Evolutionary conservation across 2,113 vertebrate species (phyloP).

Genomic region (Nansenia antarctica): DNA sequence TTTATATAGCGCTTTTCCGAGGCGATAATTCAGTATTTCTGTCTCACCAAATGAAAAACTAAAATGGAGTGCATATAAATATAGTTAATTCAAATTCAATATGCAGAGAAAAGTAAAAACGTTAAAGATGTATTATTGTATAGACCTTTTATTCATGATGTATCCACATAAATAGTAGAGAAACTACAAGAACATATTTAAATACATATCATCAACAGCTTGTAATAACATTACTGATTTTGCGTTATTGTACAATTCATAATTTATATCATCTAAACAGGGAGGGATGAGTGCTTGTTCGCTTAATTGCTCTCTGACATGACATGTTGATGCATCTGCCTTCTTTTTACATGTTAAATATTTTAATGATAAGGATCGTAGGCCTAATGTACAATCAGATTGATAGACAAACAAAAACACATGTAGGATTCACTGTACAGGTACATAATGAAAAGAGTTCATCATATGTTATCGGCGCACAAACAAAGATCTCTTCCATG

Average conservation of each 20-base stretch:
- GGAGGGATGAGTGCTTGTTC: slow-evolving; percentile 80
- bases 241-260: slow-evolving; percentile 70
- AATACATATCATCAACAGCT: slow-evolving; percentile 94
- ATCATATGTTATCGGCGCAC: neutral
- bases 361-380: slow-evolving; percentile 53
- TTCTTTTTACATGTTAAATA: slow-evolving; percentile 54
- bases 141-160: slow-evolving; percentile 89
- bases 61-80: neutral
- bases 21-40: too few species aligned
- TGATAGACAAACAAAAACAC: slow-evolving; percentile 19
- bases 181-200: slow-evolving; percentile 96
- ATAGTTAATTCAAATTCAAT: neutral
- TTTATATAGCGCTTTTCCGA: too few species aligned
- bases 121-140: too few species aligned
- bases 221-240: slow-evolving; percentile 76
- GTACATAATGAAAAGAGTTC: slow-evolving; percentile 21
- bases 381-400: slow-evolving; percentile 15
- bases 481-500: neutral
- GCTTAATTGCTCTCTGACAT: slow-evolving; percentile 78
- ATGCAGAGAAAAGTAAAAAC: neutral
- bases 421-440: slow-evolving; percentile 48
- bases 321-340: slow-evolving; percentile 24
- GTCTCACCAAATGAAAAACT: neutral
- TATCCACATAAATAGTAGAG: slow-evolving; percentile 98
- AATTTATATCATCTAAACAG: slow-evolving; percentile 91